These are phyloP conservation scores for Ectemnius cavifrons DNA, from an alignment of 2,888 invertebrate species.

Conservation along the genomic window DNA sequence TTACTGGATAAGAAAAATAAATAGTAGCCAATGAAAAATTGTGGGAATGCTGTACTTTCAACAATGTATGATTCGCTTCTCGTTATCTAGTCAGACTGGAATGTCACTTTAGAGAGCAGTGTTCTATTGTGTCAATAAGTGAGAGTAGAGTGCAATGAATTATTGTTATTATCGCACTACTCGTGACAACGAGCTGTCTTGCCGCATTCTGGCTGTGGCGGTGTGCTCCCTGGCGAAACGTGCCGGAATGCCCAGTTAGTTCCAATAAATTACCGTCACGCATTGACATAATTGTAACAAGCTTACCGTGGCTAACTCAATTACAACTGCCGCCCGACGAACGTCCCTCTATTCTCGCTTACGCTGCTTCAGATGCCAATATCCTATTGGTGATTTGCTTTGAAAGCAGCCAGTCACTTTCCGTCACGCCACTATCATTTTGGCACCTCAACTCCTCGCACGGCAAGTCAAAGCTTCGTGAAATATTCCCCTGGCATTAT, in stretches of 20 bases:
- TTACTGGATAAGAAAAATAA: too few relatives aligned
- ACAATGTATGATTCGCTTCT: too few relatives aligned
- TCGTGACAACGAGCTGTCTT: slow-evolving; percentile 49
- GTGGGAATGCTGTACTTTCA: too few relatives aligned
- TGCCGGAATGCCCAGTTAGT: slow-evolving; percentile 26
- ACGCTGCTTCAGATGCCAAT: too few relatives aligned
- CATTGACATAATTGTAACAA: slow-evolving; percentile 51
- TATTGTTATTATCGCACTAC: slow-evolving; percentile 47
- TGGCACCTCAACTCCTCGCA: not conserved
- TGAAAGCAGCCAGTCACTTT: slow-evolving; percentile 2
- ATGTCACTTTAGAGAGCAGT: too few relatives aligned
- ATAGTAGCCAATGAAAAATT: too few relatives aligned
- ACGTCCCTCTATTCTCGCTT: too few relatives aligned
- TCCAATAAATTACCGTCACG: slow-evolving; percentile 43
- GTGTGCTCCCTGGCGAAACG: slow-evolving; percentile 36
- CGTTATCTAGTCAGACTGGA: too few relatives aligned
- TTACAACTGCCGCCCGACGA: slow-evolving; percentile 14
- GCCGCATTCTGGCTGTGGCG: slow-evolving; percentile 41
- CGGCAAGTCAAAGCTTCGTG: not conserved
- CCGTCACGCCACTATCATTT: not conserved
- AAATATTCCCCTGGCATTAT: not conserved
- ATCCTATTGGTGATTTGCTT: not conserved
- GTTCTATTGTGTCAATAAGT: slow-evolving; percentile 7
- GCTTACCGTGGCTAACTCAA: slow-evolving; percentile 38
- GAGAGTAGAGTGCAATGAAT: slow-evolving; percentile 45